Evolutionary conservation across 2,797 vertebrate genomes (phyloP).

Genomic region (Enteromius fasciolatus): DNA sequence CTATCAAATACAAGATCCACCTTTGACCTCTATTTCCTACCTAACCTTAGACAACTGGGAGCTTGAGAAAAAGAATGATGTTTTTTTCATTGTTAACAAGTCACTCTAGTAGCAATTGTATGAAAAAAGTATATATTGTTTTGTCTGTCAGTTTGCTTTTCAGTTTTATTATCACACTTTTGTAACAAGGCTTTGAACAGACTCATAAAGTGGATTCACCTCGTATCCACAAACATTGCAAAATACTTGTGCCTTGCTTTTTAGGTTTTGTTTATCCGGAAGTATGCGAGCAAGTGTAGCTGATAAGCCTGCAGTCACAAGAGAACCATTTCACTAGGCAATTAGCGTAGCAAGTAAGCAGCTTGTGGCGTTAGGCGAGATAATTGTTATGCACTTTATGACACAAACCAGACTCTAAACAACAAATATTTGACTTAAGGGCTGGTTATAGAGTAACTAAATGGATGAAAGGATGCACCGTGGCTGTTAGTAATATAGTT

Average conservation of each 20-base stretch:
- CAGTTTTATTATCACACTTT: not conserved
- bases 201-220: not conserved
- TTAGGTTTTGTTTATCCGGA: not conserved
- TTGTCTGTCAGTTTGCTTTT: not conserved
- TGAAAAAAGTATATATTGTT: not conserved
- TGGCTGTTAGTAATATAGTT: no score
- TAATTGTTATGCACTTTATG: slow-evolving; percentile 1
- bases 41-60: not conserved
- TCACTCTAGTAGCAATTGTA: not conserved
- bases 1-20: not conserved
- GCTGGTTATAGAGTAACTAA: not conserved
- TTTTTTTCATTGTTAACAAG: not conserved
- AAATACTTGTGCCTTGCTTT: not conserved
- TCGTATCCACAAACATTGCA: not conserved
- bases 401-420: not conserved
- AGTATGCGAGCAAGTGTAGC: not conserved
- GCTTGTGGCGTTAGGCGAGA: not conserved
- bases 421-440: not conserved
- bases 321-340: not conserved
- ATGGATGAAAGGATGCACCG: not conserved
- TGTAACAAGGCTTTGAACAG: not conserved
- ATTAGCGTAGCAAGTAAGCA: not conserved
- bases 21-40: slow-evolving; percentile 11
- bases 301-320: not conserved
- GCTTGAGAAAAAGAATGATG: not conserved